Percentiles rank a stretch among this genome's conserved stretches.
phyloP scores from a whole-genome alignment of 2,797 vertebrate genomes.

The Arrhamphus sclerolepis region DNA sequence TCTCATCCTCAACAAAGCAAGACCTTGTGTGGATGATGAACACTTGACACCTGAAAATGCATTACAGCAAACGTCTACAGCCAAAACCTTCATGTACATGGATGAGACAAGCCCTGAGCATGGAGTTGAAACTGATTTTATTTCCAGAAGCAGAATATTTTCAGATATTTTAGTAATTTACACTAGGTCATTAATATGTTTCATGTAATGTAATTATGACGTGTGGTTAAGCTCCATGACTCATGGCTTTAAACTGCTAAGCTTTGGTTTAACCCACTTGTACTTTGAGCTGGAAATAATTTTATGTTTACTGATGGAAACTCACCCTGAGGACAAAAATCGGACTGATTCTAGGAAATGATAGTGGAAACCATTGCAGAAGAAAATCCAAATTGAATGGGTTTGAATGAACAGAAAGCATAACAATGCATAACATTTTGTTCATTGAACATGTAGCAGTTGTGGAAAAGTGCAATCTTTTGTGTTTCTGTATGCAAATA shows the following conservation, averaged over 20 bases:
- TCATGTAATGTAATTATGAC: not conserved
- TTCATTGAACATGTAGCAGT: constrained; percentile 1
- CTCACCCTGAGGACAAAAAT: not conserved
- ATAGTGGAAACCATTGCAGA: not conserved
- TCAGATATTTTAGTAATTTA: not conserved
- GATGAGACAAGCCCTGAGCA: too few species aligned
- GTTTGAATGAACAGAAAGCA: too few species aligned
- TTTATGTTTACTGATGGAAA: not conserved
- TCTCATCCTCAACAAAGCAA: too few species aligned
- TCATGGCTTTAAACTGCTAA: not conserved
- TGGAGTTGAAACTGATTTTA: not conserved
- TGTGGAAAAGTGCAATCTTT: not conserved
- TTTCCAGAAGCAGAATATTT: not conserved
- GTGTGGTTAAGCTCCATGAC: not conserved
- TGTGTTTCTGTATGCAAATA: not conserved
- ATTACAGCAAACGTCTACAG: too few species aligned
- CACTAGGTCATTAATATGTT: not conserved
- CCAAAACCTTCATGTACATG: too few species aligned
- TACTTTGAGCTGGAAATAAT: not conserved
- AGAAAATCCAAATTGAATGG: too few species aligned
- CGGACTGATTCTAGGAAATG: not conserved
- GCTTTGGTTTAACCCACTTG: not conserved
- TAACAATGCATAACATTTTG: not conserved
- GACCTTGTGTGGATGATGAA: too few species aligned
- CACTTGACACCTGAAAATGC: too few species aligned